Base-by-base conservation (phyloP, 1,140 invertebrate genomes). In the Brachionus paranguensis region DNA sequence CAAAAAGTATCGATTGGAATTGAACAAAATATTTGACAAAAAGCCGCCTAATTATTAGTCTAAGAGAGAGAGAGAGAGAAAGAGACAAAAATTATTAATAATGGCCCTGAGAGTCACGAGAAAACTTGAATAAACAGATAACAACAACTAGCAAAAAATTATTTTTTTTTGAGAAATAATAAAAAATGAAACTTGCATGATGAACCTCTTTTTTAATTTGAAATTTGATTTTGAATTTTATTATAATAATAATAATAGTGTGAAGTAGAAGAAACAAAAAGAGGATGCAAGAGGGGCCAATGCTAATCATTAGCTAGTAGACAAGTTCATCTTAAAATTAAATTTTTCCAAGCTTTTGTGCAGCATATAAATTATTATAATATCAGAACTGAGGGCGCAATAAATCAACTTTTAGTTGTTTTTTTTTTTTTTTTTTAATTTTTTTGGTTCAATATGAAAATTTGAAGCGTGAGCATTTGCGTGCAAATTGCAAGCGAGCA, bases 291-390 rank as follows among this genome's bases (percentile, higher is more conserved):
- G 41, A 20, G 68, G 68, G 41, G 33, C 10, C 20, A 41, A 72
- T 68, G 12, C 8, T 43, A 72, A 45, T n/a, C n/a, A n/a, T n/a
- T n/a, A n/a, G n/a, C n/a, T n/a, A n/a, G n/a, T 43, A 72, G 41
- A 72, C 37, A 43, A 72, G 17, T 68, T 68, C 6, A 12, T 41
- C 68, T 43, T 43, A 17, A 24, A 37, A 47, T 72, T 43, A 43
- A 43, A 43, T 72, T 17, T 1, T 20, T 43, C 20, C 65, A 41
- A 68, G 33, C n/a, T 43, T 29, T 43, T 72, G 33, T 41, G 41
- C 43, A 72, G 68, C 68, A 43, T 72, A 72, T 41, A 72, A 72
- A 72, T 72, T 72, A 72, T 72, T 43, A 72, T 72, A 72, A 72
- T 72, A 43, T 43, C 33, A 72, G 68, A 72, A 72, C 33, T 43